Evolutionary conservation across 2,113 vertebrate species (phyloP).

Genomic region (Coracopsis vasa): DNA sequence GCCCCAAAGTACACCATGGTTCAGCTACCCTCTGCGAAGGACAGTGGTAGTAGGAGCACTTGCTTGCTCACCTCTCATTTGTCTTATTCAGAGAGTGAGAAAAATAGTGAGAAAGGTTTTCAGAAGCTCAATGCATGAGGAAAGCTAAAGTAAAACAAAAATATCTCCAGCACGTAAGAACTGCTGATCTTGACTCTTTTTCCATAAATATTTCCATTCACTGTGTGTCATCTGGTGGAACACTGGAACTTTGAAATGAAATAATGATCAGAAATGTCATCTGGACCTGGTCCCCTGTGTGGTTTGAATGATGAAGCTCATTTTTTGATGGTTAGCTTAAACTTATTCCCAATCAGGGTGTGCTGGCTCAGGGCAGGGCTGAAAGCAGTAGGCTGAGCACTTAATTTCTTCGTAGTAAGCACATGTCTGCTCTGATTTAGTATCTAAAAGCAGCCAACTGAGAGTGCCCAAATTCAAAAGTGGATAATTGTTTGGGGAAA

Average conservation of each 20-base stretch:
- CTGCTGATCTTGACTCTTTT: background rate
- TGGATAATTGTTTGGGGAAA: background rate
- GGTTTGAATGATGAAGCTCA: background rate
- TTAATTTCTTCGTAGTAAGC: background rate
- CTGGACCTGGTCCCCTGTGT: background rate
- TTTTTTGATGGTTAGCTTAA: background rate
- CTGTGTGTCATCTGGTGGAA: background rate
- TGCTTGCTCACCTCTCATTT: background rate
- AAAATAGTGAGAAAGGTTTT: background rate
- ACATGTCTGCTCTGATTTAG: background rate
- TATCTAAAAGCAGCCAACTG: background rate
- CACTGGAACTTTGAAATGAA: background rate
- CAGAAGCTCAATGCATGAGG: slow-evolving; percentile 31
- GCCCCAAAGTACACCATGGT: no score
- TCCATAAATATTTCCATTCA: background rate
- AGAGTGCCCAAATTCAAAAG: background rate
- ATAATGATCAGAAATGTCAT: background rate
- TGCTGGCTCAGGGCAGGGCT: background rate
- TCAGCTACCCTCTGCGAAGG: background rate
- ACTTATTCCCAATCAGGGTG: background rate
- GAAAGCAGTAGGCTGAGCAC: background rate
- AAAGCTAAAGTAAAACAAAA: slow-evolving; percentile 54
- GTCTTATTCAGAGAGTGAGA: slow-evolving; percentile 49
- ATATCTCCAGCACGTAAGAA: slow-evolving; percentile 73
- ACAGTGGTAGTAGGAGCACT: background rate